Evolutionary conservation across 2,797 vertebrate genomes (phyloP).

Genomic region (Peromyscus aztecus): DNA sequence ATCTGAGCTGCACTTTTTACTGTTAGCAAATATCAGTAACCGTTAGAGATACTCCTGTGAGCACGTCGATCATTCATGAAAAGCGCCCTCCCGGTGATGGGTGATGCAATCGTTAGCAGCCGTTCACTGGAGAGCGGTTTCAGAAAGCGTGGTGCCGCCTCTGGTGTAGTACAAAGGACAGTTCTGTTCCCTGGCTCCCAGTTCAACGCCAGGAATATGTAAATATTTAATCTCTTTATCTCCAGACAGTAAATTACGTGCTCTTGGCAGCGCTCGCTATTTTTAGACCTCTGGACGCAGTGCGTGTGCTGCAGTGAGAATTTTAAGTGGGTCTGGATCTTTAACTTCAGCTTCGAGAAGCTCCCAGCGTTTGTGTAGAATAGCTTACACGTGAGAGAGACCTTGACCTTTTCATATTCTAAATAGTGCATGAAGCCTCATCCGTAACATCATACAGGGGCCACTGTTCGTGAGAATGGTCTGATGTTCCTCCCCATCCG

Average conservation of each 20-base stretch:
- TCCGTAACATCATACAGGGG: background rate
- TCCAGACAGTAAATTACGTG: constrained; percentile 33
- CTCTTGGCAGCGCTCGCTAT: background rate
- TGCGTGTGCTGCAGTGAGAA: constrained; percentile 5
- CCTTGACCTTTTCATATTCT: background rate
- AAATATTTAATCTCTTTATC: constrained; percentile 65
- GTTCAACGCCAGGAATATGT: constrained; percentile 24
- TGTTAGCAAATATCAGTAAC: constrained; percentile 36
- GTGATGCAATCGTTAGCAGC: background rate
- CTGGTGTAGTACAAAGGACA: constrained; percentile 7
- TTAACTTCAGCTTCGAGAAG: constrained; percentile 59
- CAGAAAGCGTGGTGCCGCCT: background rate
- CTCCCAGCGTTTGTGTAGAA: background rate
- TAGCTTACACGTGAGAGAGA: background rate
- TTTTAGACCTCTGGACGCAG: constrained; percentile 22
- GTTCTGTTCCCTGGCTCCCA: background rate
- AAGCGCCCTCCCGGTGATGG: background rate
- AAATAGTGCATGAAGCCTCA: background rate
- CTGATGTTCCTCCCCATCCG: background rate
- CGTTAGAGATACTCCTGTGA: background rate
- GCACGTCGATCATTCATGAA: constrained; percentile 7
- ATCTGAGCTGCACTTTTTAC: background rate
- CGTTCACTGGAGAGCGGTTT: background rate
- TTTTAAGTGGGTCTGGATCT: constrained; percentile 55
- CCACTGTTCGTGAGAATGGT: background rate